Evolutionary conservation across 2,797 vertebrate species (phyloP).

Genomic region (Peromyscus aztecus): DNA sequence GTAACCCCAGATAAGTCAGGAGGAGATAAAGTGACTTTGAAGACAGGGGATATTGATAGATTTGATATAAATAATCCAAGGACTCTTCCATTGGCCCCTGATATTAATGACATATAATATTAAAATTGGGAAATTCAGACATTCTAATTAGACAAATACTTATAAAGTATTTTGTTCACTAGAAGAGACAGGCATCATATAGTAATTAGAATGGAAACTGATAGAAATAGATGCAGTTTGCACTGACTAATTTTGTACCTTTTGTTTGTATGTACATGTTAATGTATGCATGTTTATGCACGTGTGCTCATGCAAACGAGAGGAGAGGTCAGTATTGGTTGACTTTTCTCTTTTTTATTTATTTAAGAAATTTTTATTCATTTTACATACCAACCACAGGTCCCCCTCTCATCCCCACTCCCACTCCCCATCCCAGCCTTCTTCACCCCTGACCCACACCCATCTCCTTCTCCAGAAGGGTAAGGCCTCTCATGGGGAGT

Average conservation of each 20-base stretch:
- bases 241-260: background rate
- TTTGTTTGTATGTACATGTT: background rate
- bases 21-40: background rate
- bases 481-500: no score
- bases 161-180: conserved; percentile 6
- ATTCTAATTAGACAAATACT: background rate
- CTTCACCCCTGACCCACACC: no score
- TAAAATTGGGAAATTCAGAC: background rate
- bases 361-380: no score
- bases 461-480: no score
- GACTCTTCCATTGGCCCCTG: background rate
- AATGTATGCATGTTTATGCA: background rate
- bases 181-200: background rate
- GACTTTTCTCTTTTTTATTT: no score
- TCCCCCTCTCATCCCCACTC: no score
- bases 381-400: no score
- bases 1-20: background rate
- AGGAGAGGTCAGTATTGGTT: background rate
- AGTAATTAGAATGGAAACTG: conserved; percentile 28
- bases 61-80: background rate
- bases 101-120: background rate
- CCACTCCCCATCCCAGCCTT: no score
- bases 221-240: background rate
- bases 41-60: background rate
- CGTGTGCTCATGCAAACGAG: background rate